Evolutionary conservation across 2,113 vertebrate genomes (phyloP).

Genomic region (Ondatra zibethicus): DNA sequence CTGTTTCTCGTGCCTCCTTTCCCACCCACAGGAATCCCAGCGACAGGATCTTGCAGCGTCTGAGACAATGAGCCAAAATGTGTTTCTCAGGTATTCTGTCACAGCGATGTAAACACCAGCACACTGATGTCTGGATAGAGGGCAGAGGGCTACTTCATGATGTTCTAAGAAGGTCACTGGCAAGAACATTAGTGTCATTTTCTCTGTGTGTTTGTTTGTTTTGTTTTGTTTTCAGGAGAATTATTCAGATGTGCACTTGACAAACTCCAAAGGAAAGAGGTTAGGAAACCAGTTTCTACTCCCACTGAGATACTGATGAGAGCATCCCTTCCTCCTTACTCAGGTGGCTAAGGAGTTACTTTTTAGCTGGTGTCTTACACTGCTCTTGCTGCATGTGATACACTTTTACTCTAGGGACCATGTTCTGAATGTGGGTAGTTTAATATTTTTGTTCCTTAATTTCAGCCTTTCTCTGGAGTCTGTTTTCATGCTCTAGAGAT

Average conservation of each 20-base stretch:
- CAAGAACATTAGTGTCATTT: not conserved
- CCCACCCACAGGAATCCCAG: not conserved
- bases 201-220: too few relatives aligned
- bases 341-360: not conserved
- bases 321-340: not conserved
- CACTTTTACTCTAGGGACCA: not conserved
- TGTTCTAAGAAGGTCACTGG: not conserved
- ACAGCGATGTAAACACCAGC: not conserved
- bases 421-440: not conserved
- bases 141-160: not conserved
- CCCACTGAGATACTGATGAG: not conserved
- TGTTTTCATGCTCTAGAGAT: not conserved
- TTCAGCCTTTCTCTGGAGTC: conserved; percentile 5
- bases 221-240: not conserved
- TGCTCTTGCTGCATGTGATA: rapidly evolving
- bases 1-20: too few relatives aligned
- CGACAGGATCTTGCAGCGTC: not conserved
- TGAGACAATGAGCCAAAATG: not conserved
- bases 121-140: not conserved
- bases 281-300: not conserved
- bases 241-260: not conserved
- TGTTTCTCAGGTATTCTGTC: not conserved
- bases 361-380: not conserved
- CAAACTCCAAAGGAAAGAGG: conserved; percentile 6
- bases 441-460: not conserved